A percentile compares a stretch with the other conserved stretches of the same genome.
Conservation (phyloP, 2,113 vertebrate species). For the Gallinago paraguaiae region DNA sequence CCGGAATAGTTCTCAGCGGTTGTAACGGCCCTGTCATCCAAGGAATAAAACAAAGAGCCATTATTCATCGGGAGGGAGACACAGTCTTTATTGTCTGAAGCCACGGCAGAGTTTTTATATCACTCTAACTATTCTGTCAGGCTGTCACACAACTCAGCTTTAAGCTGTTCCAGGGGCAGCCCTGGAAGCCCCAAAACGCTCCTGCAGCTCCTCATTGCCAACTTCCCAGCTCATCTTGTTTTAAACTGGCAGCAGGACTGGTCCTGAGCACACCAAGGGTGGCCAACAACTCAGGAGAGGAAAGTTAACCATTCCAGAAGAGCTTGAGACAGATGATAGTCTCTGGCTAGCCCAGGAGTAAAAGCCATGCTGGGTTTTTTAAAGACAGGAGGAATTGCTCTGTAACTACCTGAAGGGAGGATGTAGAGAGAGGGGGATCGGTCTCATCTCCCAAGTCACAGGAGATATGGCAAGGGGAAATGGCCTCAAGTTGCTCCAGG, state of each 20-base stretch:
- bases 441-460: too few relatives aligned
- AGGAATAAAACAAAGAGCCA: slow-evolving; percentile 61
- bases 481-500: too few relatives aligned
- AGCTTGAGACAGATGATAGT: neutral
- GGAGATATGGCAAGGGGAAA: too few relatives aligned
- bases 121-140: neutral
- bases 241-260: neutral
- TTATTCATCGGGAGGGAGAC: slow-evolving; percentile 53
- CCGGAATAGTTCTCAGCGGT: slow-evolving; percentile 9
- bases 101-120: neutral
- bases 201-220: neutral
- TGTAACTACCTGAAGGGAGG: too few relatives aligned
- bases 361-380: neutral
- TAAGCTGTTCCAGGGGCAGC: neutral
- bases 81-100: slow-evolving; percentile 52
- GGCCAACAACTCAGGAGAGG: neutral
- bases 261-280: fast-evolving
- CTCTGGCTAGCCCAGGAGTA: neutral
- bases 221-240: neutral
- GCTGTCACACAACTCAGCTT: slow-evolving; percentile 22
- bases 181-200: neutral
- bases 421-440: too few relatives aligned
- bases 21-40: slow-evolving; percentile 40
- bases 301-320: neutral
- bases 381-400: neutral